Conservation (phyloP, 2,113 vertebrate species). For the Microcebus jonahi region DNA sequence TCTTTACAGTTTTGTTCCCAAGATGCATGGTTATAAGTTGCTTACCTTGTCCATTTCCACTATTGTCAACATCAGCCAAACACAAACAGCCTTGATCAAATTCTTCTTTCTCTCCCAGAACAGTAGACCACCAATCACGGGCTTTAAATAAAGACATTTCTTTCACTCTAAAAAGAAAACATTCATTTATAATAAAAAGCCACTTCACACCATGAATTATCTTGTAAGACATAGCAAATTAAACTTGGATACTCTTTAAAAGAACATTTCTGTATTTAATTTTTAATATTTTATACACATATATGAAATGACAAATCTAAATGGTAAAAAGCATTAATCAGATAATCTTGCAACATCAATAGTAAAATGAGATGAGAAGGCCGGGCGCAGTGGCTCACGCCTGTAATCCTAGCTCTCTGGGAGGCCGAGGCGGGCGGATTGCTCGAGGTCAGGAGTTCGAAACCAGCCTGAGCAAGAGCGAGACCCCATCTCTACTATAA, state of each 20-base stretch:
- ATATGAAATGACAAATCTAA: slow-evolving; percentile 35
- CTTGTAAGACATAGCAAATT: not conserved
- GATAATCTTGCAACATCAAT: not conserved
- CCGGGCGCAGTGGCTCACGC: no score
- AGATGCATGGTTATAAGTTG: not conserved
- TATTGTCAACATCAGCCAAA: slow-evolving; percentile 96
- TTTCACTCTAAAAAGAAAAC: slow-evolving; percentile 79
- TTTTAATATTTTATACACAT: not conserved
- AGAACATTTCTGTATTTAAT: not conserved
- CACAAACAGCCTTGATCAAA: slow-evolving; percentile 98
- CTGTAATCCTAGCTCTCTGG: no score
- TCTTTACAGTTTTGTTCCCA: not conserved
- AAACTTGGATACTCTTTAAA: slow-evolving; percentile 27
- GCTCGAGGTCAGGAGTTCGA: no score
- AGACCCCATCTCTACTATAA: no score
- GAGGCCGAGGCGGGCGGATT: no score
- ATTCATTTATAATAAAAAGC: slow-evolving; percentile 58
- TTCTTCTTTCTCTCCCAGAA: slow-evolving; percentile 95
- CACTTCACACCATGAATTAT: slow-evolving; percentile 10
- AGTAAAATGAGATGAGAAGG: no score
- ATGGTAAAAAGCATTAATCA: not conserved
- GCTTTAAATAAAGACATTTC: slow-evolving; percentile 99
- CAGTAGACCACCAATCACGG: slow-evolving; percentile 96
- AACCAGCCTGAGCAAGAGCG: no score
- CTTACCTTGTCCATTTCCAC: slow-evolving; percentile 92